phyloP scores from a whole-genome alignment of 1,140 invertebrate genomes.

The Drosophila sulfurigaster region DNA sequence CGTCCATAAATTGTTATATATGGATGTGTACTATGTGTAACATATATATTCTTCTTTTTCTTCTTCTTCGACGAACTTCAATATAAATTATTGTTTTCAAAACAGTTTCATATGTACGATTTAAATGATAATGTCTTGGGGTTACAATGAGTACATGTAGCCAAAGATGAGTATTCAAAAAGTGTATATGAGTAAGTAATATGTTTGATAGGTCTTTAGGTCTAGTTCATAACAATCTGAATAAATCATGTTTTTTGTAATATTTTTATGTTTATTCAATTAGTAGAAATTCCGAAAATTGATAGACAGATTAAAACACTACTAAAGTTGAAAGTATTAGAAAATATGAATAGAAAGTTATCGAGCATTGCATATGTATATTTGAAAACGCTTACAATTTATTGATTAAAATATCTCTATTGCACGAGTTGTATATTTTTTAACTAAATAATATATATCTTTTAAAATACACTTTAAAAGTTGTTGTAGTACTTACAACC shows the following conservation, averaged over 20 bases:
- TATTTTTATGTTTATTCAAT: background rate
- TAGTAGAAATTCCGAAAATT: conserved; percentile 16
- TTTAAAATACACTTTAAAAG: conserved; percentile 48
- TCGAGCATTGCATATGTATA: background rate
- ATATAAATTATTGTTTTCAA: conserved; percentile 58
- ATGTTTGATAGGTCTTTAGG: conserved; percentile 14
- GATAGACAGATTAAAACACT: conserved; percentile 19
- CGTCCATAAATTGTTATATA: conserved; percentile 21
- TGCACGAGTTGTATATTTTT: conserved; percentile 27
- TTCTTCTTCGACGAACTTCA: conserved; percentile 45
- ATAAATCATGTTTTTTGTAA: background rate
- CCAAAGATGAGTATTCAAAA: conserved; percentile 42
- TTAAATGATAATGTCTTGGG: conserved; percentile 70
- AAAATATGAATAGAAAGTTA: conserved; percentile 6
- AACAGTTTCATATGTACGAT: conserved; percentile 65
- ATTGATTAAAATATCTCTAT: conserved; percentile 30
- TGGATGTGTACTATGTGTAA: conserved; percentile 22
- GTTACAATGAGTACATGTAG: conserved; percentile 61
- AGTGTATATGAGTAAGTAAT: conserved; percentile 9
- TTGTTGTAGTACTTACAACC: conserved; percentile 55
- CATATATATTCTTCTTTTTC: background rate
- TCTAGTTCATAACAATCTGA: conserved; percentile 27
- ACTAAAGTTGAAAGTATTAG: conserved; percentile 55
- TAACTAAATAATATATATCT: conserved; percentile 21
- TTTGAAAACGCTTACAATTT: background rate